Conservation (phyloP, 2,113 vertebrate genomes). For the Danio rerio region GRCz12tu NC_133196.1:25799501-25800000, state of each 20-base stretch:
- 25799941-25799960: too few species aligned
- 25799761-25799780: conserved; percentile 52
- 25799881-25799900: too few species aligned
- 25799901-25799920: too few species aligned
- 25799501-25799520: conserved; percentile 44
- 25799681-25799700: conserved; percentile 36
- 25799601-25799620: conserved; percentile 40
- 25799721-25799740: conserved; percentile 48
- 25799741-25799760: conserved; percentile 44
- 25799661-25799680: conserved; percentile 38
- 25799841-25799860: too few species aligned
- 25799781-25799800: conserved; percentile 47
- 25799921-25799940: too few species aligned
- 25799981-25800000: too few species aligned
- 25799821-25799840: too few species aligned
- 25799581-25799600: conserved; percentile 46
- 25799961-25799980: too few species aligned
- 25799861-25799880: too few species aligned
- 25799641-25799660: conserved; percentile 45
- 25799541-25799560: conserved; percentile 41
- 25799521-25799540: conserved; percentile 49
- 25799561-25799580: conserved; percentile 55
- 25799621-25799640: conserved; percentile 52
- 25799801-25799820: too few species aligned
- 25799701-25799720: conserved; percentile 46